Evolutionary conservation across 2,888 invertebrate genomes (phyloP), one percentile per base, ranked within the genome.

Genomic region (Agapostemon virescens): DNA sequence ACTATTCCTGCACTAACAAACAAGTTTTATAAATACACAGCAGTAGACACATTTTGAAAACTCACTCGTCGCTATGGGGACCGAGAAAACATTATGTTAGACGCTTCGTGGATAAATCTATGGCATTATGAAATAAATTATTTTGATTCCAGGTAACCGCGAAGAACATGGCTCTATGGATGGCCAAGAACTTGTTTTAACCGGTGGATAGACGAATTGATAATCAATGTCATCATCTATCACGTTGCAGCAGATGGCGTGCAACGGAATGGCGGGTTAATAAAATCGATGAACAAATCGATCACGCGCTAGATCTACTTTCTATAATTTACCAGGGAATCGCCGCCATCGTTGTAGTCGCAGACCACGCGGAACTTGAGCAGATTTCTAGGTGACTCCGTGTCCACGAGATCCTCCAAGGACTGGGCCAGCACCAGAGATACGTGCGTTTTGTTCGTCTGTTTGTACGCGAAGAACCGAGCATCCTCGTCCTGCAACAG

Each of bases 341-440:
- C 96, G 85, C 95, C 95, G 15, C 95, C 95, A 23, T 95, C 94
- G 70, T 95, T 94, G 87, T 95, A 95, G 90, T 96, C 96, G 89
- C 97, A 97, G 61, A 96, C 95, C 45, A 97, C 94, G 63, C 97
- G 94, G 93, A 97, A 97, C 93, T 97, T 97, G 80, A 97, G 94
- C 68, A 97, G 95, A 92, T 97, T 97, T 91, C 96, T 95, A 0
- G 97, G 97, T 70, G 94, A 94, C 90, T 97, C 97, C 30, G 95
- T 95, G 93, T 98, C 97, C 33, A 97, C 97, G 64, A 97, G 93
- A 71, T 95, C 94, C 89, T 97, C 97, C 84, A 98, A 93, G 2
- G 96, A 96, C 92, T 96, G 95, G 0, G 96, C 96, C 81, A 98
- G 93, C 74, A 96, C 94, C 70, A 98, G 94, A 6, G 97, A 95